Base-by-base conservation (phyloP, 1,140 invertebrate genomes). In the Colletes gigas region DNA sequence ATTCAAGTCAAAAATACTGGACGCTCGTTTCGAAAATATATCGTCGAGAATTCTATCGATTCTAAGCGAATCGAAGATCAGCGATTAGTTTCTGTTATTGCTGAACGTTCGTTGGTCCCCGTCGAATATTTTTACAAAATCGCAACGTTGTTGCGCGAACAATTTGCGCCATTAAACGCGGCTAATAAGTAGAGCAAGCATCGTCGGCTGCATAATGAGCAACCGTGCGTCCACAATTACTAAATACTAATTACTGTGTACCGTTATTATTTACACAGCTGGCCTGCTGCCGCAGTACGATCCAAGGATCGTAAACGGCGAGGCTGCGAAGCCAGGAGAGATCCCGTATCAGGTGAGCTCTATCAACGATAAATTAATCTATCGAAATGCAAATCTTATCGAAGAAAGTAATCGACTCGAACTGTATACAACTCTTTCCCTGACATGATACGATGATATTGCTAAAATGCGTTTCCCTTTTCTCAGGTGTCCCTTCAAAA, bases 261-360 rank as follows among this genome's bases (percentile, higher is more conserved):
- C 19, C 6, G 7, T 50, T 50, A 15, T 14, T 65, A 62, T 79
- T 79, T 79, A 15, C 50, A 50, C 41, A 82, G 80, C 47, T 50
- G 54, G 17, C 4, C 2, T 80, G 14, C 4, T 75, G 8, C 39
- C 50, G 14, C 19, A 30, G 8, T 69, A 70, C 17, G 77, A 87
- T 47, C 79, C 85, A 7, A 86, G 83, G n/a, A 88, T 91, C 55
- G 72, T 91, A 0, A 87, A 89, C 30, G 90, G 89, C 0, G 75
- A 82, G 30, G 54, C 85, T 70, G 90, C 72, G 12, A 72, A 77
- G 76, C 3, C 1, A 41, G 90, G 89, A 47, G 89, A 91, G 72
- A 87, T 90, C 55, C 90, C 90, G 0, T 90, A 84, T 63, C 89
- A 91, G 65, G 90, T 91, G 79, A 84, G 69, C 14, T 21, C 21